Percentiles rank a stretch among this genome's conserved stretches.
These are phyloP conservation scores for Drosophila lutescens DNA, from an alignment of 2,888 invertebrate genomes.

Conservation along the genomic window DNA sequence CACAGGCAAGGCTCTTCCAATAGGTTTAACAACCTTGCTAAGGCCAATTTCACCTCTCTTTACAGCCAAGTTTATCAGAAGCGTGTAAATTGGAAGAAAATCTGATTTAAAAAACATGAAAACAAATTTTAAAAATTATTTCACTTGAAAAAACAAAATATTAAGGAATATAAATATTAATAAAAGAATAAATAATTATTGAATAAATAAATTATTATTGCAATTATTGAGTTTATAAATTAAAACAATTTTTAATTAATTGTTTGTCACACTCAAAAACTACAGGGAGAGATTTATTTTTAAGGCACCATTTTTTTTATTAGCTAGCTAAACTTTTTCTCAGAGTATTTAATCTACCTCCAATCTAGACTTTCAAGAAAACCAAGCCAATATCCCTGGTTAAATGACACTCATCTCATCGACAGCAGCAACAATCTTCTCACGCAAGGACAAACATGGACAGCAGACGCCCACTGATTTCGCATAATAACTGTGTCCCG, in stretches of 20 bases:
- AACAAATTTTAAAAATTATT: too few relatives aligned
- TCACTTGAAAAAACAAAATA: too few relatives aligned
- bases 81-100: not conserved
- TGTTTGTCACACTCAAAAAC: too few relatives aligned
- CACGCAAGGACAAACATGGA: slow-evolving; percentile 36
- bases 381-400: not conserved
- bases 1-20: not conserved
- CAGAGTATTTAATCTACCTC: slow-evolving; percentile 1
- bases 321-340: too few relatives aligned
- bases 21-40: not conserved
- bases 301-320: not conserved
- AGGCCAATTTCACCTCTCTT: not conserved
- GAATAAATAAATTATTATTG: too few relatives aligned
- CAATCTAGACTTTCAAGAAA: not conserved
- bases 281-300: too few relatives aligned
- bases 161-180: too few relatives aligned
- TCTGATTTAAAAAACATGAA: too few relatives aligned
- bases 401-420: slow-evolving; percentile 15
- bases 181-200: too few relatives aligned
- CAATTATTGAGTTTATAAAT: too few relatives aligned
- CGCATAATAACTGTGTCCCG: slow-evolving; percentile 29
- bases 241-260: too few relatives aligned
- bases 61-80: not conserved
- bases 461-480: slow-evolving; percentile 17
- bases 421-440: slow-evolving; percentile 34